A percentile compares a stretch with the other conserved stretches of the same genome.
phyloP scores from a whole-genome alignment of 2,888 invertebrate species.

The Agrochola lota region DNA sequence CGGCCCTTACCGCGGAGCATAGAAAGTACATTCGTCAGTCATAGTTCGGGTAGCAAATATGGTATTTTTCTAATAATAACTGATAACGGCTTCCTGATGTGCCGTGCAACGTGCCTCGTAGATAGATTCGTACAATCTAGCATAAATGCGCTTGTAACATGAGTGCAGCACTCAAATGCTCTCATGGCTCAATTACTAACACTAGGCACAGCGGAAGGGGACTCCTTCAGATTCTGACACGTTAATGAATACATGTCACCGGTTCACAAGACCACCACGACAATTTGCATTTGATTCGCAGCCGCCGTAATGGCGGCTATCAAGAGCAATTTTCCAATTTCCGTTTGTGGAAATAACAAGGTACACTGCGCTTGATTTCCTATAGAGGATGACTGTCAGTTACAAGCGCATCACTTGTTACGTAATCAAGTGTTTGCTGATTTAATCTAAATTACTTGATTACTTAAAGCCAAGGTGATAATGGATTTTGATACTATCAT shows the following conservation, averaged over 20 bases:
- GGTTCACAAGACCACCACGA: constrained; percentile 35
- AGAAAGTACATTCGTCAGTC: neutral
- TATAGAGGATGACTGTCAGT: constrained; percentile 10
- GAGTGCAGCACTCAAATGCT: constrained; percentile 19
- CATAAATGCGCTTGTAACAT: constrained; percentile 4
- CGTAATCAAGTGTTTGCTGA: constrained; percentile 14
- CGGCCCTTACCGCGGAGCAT: neutral
- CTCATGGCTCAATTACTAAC: constrained; percentile 16
- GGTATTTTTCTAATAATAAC: neutral
- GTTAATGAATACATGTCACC: constrained; percentile 46
- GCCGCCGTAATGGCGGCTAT: constrained; percentile 32
- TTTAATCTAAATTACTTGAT: constrained; percentile 8
- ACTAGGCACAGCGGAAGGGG: constrained; percentile 13
- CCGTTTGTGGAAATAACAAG: constrained; percentile 42
- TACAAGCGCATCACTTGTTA: constrained; percentile 23
- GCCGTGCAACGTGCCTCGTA: constrained; percentile 4
- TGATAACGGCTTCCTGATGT: neutral
- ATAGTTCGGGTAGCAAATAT: neutral
- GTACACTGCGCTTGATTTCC: constrained; percentile 40
- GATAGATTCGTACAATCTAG: constrained; percentile 21
- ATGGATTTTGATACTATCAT: neutral
- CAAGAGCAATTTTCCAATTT: constrained; percentile 55
- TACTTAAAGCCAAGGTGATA: neutral
- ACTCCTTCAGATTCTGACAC: constrained; percentile 36
- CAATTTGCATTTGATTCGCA: constrained; percentile 54